These are phyloP conservation scores for Merodon equestris DNA, from an alignment of 2,888 invertebrate genomes.

Conservation along the genomic window DNA sequence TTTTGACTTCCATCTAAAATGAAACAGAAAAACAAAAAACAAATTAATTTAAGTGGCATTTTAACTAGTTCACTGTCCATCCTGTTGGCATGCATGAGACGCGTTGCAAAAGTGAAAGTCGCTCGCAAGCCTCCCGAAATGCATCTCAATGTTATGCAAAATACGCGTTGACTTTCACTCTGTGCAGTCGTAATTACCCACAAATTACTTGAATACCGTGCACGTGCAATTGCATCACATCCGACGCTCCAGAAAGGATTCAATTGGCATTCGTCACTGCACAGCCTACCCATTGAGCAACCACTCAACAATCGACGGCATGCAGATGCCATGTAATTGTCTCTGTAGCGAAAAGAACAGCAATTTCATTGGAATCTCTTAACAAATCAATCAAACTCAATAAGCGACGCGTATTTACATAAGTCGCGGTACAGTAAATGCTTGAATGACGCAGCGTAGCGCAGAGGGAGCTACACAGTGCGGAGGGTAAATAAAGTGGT, in stretches of 20 bases:
- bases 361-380: constrained; percentile 40
- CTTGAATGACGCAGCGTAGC: constrained; percentile 21
- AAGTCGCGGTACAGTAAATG: constrained; percentile 36
- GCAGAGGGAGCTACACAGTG: not conserved
- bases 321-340: constrained; percentile 6
- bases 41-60: constrained; percentile 33
- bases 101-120: no score
- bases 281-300: constrained; percentile 31
- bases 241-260: constrained; percentile 17
- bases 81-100: no score
- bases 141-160: constrained; percentile 57
- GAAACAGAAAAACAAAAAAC: constrained; percentile 23
- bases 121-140: not conserved
- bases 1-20: constrained; percentile 78
- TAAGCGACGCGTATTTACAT: constrained; percentile 50
- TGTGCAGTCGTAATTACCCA: constrained; percentile 34
- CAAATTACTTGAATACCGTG: constrained; percentile 33
- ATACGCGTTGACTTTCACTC: constrained; percentile 42
- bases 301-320: not conserved
- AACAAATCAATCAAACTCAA: constrained; percentile 54
- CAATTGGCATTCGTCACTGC: constrained; percentile 36
- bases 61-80: no score
- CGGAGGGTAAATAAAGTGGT: no score
- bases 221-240: constrained; percentile 60
- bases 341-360: constrained; percentile 20